A percentile compares a stretch with the other conserved stretches of the same genome.
Conservation (phyloP, 1,140 invertebrate species). For the Drosophila sturtevanti region DNA sequence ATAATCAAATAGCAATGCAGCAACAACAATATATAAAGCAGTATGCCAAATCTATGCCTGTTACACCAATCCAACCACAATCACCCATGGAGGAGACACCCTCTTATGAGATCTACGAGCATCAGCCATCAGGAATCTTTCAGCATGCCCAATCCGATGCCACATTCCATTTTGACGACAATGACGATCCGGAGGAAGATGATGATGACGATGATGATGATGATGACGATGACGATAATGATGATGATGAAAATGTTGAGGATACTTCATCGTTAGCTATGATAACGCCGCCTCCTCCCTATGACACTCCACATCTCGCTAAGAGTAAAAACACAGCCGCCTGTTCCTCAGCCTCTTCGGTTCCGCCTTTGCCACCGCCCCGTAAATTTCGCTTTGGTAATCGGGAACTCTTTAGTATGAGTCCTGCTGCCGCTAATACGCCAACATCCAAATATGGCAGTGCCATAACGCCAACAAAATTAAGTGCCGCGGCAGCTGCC, state of each 20-base stretch:
- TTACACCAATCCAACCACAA: conserved; percentile 75
- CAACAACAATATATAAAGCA: conserved; percentile 42
- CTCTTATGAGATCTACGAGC: conserved; percentile 65
- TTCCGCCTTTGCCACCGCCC: conserved; percentile 57
- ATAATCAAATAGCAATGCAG: conserved; percentile 18
- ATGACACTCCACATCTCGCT: conserved; percentile 63
- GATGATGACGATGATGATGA: conserved; percentile 38
- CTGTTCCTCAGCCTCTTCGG: not conserved
- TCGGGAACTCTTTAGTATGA: conserved; percentile 75
- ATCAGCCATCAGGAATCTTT: conserved; percentile 26
- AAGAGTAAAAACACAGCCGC: not conserved
- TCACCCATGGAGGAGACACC: conserved; percentile 64
- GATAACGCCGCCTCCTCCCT: conserved; percentile 79
- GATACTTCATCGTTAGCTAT: conserved; percentile 77
- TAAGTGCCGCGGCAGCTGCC: conserved; percentile 72
- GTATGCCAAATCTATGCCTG: conserved; percentile 74
- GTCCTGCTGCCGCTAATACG: conserved; percentile 49
- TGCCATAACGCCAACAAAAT: conserved; percentile 76
- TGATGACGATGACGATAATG: conserved; percentile 22
- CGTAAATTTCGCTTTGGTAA: conserved; percentile 76
- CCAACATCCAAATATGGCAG: conserved; percentile 50
- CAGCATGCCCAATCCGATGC: conserved; percentile 47
- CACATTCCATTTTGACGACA: conserved; percentile 37
- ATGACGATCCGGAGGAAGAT: conserved; percentile 21
- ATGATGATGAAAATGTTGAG: conserved; percentile 44